A percentile compares a stretch with the other conserved stretches of the same genome.
phyloP scores from a whole-genome alignment of 2,888 invertebrate species.

The Cosmorhoe ocellata region DNA sequence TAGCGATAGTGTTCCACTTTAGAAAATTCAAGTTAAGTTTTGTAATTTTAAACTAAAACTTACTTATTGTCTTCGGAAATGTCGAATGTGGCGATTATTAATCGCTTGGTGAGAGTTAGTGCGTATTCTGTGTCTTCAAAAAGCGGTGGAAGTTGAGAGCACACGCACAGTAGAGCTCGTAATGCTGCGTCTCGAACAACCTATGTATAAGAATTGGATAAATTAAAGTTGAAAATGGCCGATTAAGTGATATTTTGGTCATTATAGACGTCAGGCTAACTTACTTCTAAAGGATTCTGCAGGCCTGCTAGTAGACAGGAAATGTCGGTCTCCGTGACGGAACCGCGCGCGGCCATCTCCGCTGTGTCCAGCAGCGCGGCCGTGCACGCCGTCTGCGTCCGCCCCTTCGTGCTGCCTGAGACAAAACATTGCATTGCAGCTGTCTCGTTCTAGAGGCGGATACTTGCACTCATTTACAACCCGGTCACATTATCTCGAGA shows the following conservation, averaged over 20 bases:
- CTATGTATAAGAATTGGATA: conserved; percentile 38
- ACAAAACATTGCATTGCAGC: background rate
- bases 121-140: conserved; percentile 82
- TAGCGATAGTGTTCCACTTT: too few relatives aligned
- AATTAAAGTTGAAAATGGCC: too few relatives aligned
- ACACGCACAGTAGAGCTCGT: conserved; percentile 87
- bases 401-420: conserved; percentile 83
- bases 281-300: conserved; percentile 85
- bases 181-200: conserved; percentile 91
- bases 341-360: conserved; percentile 86
- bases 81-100: conserved; percentile 94
- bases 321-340: conserved; percentile 86
- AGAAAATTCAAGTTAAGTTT: too few relatives aligned
- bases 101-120: conserved; percentile 85
- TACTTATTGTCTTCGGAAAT: conserved; percentile 87
- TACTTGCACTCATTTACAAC: too few relatives aligned
- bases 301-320: conserved; percentile 89
- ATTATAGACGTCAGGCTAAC: too few relatives aligned
- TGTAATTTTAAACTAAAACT: conserved; percentile 16
- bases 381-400: conserved; percentile 89
- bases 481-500: too few relatives aligned
- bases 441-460: too few relatives aligned
- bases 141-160: conserved; percentile 87
- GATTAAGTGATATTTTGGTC: too few relatives aligned
- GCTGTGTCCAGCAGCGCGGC: conserved; percentile 92